Percentiles rank a stretch among this genome's conserved stretches.
Evolutionary conservation across 2,888 invertebrate genomes (phyloP).

Genomic region (Mimumesa dahlbomi): DNA sequence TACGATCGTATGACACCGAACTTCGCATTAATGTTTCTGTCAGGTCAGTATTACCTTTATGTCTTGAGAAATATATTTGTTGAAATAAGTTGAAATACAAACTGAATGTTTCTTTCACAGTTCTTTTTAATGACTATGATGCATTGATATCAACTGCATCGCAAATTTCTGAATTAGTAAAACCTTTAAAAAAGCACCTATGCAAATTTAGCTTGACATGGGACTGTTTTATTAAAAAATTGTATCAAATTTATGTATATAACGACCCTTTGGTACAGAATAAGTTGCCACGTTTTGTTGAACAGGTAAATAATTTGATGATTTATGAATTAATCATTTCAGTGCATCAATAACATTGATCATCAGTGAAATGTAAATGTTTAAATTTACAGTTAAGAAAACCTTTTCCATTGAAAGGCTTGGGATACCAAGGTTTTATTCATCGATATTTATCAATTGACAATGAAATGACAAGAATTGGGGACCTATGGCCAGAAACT

Average conservation of each 20-base stretch:
- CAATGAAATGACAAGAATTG: conserved; percentile 83
- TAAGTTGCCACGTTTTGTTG: conserved; percentile 82
- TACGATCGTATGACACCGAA: conserved; percentile 81
- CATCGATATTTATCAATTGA: conserved; percentile 83
- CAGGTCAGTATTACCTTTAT: conserved; percentile 71
- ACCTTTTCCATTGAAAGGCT: conserved; percentile 73
- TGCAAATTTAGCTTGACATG: conserved; percentile 85
- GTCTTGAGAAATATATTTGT: conserved; percentile 1
- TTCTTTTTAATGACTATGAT: conserved; percentile 84
- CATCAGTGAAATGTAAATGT: neutral
- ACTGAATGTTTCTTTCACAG: conserved; percentile 67
- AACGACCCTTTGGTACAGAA: conserved; percentile 83
- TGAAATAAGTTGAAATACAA: neutral
- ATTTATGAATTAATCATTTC: neutral
- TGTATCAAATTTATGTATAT: conserved; percentile 83
- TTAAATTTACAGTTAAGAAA: conserved; percentile 71
- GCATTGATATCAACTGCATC: conserved; percentile 84
- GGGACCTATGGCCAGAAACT: conserved; percentile 82
- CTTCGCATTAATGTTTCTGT: conserved; percentile 82
- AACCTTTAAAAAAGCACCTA: conserved; percentile 84
- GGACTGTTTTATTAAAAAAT: conserved; percentile 85
- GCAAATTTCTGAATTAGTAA: conserved; percentile 83
- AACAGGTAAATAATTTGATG: conserved; percentile 78
- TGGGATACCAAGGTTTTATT: conserved; percentile 79
- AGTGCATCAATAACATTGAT: neutral